phyloP scores from a whole-genome alignment of 2,797 vertebrate genomes.

The Ptychadena robeensis region DNA sequence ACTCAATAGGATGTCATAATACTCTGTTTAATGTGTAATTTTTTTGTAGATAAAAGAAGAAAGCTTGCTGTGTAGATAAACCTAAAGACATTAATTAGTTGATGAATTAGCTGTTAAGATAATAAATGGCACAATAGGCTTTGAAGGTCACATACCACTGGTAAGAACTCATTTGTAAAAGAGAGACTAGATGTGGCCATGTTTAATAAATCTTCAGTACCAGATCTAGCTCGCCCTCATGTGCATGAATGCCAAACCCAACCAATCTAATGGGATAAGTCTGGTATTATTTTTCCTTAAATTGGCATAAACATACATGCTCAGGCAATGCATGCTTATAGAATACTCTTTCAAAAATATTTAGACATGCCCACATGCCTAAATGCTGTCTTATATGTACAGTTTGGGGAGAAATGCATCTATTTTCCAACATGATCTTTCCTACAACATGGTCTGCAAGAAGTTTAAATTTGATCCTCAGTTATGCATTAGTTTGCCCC shows the following conservation, averaged over 20 bases:
- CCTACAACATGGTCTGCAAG: too few relatives aligned
- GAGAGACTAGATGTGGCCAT: background rate
- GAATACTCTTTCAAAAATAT: too few relatives aligned
- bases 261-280: background rate
- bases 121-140: slow-evolving; percentile 23
- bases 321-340: too few relatives aligned
- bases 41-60: slow-evolving; percentile 35
- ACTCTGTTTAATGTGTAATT: slow-evolving; percentile 32
- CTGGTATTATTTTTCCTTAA: background rate
- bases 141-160: slow-evolving; percentile 41
- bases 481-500: too few relatives aligned
- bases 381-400: too few relatives aligned
- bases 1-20: background rate
- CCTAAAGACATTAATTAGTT: slow-evolving; percentile 23
- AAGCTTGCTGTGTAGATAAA: slow-evolving; percentile 29
- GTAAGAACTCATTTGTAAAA: slow-evolving; percentile 26
- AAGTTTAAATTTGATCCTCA: too few relatives aligned
- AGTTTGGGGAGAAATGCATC: too few relatives aligned
- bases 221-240: too few relatives aligned
- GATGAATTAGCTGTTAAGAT: slow-evolving; percentile 25
- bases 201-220: background rate
- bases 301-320: background rate
- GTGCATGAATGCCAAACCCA: background rate
- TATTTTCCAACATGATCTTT: too few relatives aligned
- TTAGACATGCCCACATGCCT: too few relatives aligned